phyloP scores from a whole-genome alignment of 2,113 vertebrate genomes.

The Seriola quinqueradiata region DNA sequence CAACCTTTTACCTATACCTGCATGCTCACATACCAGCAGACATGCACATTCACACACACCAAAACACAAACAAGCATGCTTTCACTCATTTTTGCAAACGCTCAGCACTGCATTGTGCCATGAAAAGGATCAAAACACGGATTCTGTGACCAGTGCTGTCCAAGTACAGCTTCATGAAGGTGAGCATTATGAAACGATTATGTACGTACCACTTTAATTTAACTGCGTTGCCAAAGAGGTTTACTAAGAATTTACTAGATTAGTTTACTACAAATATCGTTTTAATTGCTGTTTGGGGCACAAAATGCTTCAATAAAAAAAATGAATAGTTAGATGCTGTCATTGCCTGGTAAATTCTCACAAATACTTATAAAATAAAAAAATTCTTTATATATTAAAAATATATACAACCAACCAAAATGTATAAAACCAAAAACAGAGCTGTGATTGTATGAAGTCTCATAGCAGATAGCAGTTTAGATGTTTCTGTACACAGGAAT shows the following conservation, averaged over 20 bases:
- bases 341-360: neutral
- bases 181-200: neutral
- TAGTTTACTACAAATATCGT: neutral
- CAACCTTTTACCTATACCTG: conserved; percentile 5
- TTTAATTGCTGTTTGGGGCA: neutral
- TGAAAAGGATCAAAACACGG: neutral
- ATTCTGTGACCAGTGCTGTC: neutral
- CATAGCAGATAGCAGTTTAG: neutral
- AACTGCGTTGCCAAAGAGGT: neutral
- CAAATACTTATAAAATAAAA: neutral
- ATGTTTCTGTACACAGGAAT: neutral
- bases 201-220: neutral
- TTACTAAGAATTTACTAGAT: neutral
- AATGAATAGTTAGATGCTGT: neutral
- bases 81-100: neutral
- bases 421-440: neutral
- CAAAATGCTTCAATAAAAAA: neutral
- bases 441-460: neutral
- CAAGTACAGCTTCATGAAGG: neutral
- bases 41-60: neutral
- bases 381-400: neutral
- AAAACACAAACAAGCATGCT: neutral
- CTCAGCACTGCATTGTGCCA: neutral
- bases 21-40: neutral
- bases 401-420: neutral